phyloP scores from a whole-genome alignment of 2,888 invertebrate genomes.

The Phyllotreta cruciferae region DNA sequence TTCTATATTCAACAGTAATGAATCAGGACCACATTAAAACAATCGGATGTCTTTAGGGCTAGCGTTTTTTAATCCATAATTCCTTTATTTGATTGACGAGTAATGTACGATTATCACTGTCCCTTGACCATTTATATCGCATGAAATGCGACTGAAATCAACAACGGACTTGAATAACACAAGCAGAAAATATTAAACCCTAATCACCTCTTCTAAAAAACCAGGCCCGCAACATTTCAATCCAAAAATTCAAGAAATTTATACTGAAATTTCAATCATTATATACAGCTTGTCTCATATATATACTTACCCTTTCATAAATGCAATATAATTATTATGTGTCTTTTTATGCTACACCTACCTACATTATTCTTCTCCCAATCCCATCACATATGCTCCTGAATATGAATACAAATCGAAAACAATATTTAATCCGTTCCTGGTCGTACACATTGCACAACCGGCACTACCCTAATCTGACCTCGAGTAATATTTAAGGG shows the following conservation, averaged over 20 bases:
- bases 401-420: no score
- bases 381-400: no score
- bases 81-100: conserved; percentile 17
- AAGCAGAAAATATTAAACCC: conserved; percentile 31
- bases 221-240: not conserved
- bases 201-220: not conserved
- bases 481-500: conserved; percentile 49
- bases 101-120: conserved; percentile 14
- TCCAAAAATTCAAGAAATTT: not conserved
- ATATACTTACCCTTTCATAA: no score
- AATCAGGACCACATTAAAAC: no score
- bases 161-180: conserved; percentile 19
- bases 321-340: no score
- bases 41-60: not conserved
- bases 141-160: conserved; percentile 22
- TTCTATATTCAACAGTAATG: no score
- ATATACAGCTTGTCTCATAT: no score
- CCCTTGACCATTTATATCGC: conserved; percentile 10
- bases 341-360: no score
- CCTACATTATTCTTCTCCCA: no score
- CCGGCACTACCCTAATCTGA: conserved; percentile 48
- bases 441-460: no score
- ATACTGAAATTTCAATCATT: no score
- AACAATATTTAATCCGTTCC: no score
- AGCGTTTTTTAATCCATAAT: conserved; percentile 11